Evolutionary conservation across 2,113 vertebrate species (phyloP).

Genomic region (Rissa tridactyla): DNA sequence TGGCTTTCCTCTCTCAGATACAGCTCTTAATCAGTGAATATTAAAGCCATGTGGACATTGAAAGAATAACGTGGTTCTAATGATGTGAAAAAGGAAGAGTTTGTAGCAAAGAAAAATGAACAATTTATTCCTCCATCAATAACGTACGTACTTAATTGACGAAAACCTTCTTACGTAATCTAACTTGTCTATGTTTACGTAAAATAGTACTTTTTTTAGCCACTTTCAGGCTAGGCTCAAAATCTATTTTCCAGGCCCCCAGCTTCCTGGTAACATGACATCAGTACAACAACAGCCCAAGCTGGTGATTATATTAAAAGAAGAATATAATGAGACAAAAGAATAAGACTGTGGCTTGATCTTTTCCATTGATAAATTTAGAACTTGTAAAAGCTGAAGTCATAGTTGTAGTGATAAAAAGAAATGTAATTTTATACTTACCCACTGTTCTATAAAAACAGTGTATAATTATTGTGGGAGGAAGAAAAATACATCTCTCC

Average conservation of each 20-base stretch:
- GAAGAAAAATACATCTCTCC: constrained; percentile 51
- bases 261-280: constrained; percentile 63
- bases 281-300: constrained; percentile 49
- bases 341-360: constrained; percentile 40
- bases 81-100: background rate
- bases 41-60: background rate
- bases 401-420: constrained; percentile 58
- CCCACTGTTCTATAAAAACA: background rate
- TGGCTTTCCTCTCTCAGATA: background rate
- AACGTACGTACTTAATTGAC: background rate
- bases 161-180: background rate
- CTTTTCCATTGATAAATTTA: constrained; percentile 72
- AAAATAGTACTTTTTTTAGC: constrained; percentile 41
- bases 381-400: constrained; percentile 59
- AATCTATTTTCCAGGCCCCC: constrained; percentile 4
- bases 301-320: constrained; percentile 61
- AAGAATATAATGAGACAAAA: constrained; percentile 53
- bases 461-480: constrained; percentile 16
- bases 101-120: background rate
- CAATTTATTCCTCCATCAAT: background rate
- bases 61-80: background rate
- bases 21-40: background rate
- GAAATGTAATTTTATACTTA: constrained; percentile 48
- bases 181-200: background rate
- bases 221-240: background rate